Base-by-base conservation (phyloP, 2,888 invertebrate species). In the Hyposoter didymator region DNA sequence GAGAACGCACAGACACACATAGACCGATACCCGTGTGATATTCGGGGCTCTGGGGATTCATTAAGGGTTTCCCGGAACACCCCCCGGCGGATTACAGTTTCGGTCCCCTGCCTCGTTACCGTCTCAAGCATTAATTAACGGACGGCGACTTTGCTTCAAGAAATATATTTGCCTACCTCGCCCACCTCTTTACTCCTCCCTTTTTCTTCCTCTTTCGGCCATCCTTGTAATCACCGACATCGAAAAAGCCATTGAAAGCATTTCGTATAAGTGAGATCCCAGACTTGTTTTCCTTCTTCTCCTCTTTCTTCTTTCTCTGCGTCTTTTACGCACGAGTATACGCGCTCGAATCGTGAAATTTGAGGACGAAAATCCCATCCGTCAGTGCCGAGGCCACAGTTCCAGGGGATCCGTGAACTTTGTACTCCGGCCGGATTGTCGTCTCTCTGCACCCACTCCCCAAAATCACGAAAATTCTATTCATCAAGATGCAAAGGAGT, bases 71-170 rank as follows among this genome's bases (percentile, higher is more conserved):
- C 49, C 64, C 70, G 75, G 79, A 72, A 82, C 81, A 43, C 59
- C 82, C 85, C 70, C 66, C 76, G 75, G 79, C 45, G 85, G 85
- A 85, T 85, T 83, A 85, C 85, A 85, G 85, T 85, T 85, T 83
- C 85, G 85, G 82, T 83, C 80, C 75, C 80, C 66, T 72, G 84
- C 84, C 82, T 85, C 82, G 82, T 83, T 85, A 85, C 82, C 85
- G 82, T 85, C 85, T 82, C 79, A 67, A 79, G 82, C 85, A 85
- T 85, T 83, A 85, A 85, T 85, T 82, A 85, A 85, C 82, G 82
- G 83, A 85, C 79, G 79, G 79, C 85, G 85, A 80, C 85, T 85
- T 82, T 83, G 79, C 85, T 85, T 83, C 79, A 85, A 85, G 85
- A 85, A 85, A 85, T 83, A 82, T 85, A 85, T 84, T 84, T 86